Base-by-base conservation (phyloP, 2,888 invertebrate species). In the Cataglyphis livida region DNA sequence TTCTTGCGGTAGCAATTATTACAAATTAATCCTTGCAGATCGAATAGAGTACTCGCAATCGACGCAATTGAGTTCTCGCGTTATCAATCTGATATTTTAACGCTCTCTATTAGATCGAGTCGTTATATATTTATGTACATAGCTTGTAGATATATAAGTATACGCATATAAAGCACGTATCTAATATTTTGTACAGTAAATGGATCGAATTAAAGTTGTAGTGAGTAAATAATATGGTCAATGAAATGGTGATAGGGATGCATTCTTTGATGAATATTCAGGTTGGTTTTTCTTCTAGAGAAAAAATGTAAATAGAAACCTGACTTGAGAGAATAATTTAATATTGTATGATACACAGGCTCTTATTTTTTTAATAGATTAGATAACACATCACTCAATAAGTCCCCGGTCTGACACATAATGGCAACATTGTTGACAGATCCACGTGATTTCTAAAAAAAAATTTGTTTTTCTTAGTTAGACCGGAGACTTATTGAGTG, bases 151-250 rank as follows among this genome's bases (percentile, higher is more conserved):
- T 78, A 54, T 82, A 44, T 44, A 59, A 75, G 51, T 57, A 64
- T 54, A 25, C 38, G 54, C 28, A 38, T 62, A 21, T 28, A 10
- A 48, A 18, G 65, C 51, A 79, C 41, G 41, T 59, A 59, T 70
- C 59, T 79, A 79, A 79, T 79, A 79, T 32, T 79, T 70, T 79
- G 78, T 70, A 78, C 66, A 76, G 54, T 41, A 78, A 79, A 38
- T 54, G 64, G 38, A 65, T 65, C 70, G 32, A 48, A 32, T 21
- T 59, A 21, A 38, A 70, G 35, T 78, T 25, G 68, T 79, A 79
- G 78, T 54, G 21, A 68, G 21, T 68, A 70, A 70, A 68, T 78
- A 78, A 68, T 59, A 78, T 44, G 57, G 41, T 41, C 41, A 54
- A 54, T 25, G 25, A 54, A 76, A 76, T 76, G 68, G 78, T 78